A percentile compares a stretch with the other conserved stretches of the same genome.
phyloP scores from a whole-genome alignment of 2,113 vertebrate genomes.

The Callipepla squamata region DNA sequence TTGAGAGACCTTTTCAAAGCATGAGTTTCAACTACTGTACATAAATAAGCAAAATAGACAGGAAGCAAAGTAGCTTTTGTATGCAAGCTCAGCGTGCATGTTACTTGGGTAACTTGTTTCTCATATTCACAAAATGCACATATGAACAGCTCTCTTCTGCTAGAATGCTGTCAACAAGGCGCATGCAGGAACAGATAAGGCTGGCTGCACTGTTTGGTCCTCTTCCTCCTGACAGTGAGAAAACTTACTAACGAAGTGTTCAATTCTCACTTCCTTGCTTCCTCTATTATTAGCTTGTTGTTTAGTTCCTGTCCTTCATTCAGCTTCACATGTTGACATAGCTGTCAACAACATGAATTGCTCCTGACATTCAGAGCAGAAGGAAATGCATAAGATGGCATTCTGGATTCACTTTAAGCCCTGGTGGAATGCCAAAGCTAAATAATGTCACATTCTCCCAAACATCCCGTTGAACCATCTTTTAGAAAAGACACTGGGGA shows the following conservation, averaged over 20 bases:
- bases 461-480: neutral
- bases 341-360: neutral
- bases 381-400: neutral
- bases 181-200: neutral
- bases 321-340: neutral
- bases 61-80: neutral
- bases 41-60: neutral
- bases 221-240: neutral
- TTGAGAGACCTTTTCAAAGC: neutral
- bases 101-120: neutral
- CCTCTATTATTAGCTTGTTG: neutral
- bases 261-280: neutral
- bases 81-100: neutral
- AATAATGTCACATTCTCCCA: neutral
- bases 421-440: neutral
- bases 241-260: neutral
- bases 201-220: neutral
- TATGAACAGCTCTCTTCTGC: neutral
- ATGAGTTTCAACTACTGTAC: neutral
- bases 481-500: neutral
- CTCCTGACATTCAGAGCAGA: neutral
- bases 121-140: neutral
- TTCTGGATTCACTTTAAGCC: neutral
- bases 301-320: slow-evolving; percentile 3
- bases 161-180: accelerated